These are phyloP conservation scores for Carassius auratus DNA, from an alignment of 2,113 vertebrate genomes.

Conservation along the genomic window DNA sequence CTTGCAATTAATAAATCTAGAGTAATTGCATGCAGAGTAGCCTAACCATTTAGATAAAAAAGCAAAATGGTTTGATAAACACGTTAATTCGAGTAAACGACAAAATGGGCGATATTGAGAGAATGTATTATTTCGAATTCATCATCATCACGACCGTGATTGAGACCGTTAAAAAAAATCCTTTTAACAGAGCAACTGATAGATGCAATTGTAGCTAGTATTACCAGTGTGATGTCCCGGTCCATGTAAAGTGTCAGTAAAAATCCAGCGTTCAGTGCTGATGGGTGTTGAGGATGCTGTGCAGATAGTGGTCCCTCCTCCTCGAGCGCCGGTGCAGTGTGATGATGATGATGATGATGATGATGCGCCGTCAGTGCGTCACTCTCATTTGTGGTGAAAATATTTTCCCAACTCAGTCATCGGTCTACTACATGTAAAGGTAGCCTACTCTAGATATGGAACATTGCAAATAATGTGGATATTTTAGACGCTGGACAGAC, in stretches of 20 bases:
- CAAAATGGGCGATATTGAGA: not conserved
- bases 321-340: not conserved
- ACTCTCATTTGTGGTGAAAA: not conserved
- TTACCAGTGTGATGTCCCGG: conserved; percentile 22
- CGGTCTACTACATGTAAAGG: not conserved
- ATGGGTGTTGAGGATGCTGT: conserved; percentile 8
- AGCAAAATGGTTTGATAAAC: not conserved
- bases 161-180: not conserved
- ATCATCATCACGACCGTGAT: conserved; percentile 4
- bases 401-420: not conserved
- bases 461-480: not conserved
- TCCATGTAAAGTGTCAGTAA: conserved; percentile 3
- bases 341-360: not conserved
- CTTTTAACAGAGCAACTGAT: not conserved
- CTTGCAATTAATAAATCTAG: not conserved
- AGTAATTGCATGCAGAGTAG: not conserved
- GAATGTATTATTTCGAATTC: not conserved
- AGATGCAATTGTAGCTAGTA: not conserved
- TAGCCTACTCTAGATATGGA: not conserved
- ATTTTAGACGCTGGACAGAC: not conserved
- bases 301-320: conserved; percentile 36
- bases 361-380: conserved; percentile 18
- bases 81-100: not conserved
- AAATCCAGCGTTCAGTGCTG: conserved; percentile 20
- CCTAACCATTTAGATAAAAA: not conserved